phyloP scores from a whole-genome alignment of 2,797 vertebrate species.

The Uromys caudimaculatus region DNA sequence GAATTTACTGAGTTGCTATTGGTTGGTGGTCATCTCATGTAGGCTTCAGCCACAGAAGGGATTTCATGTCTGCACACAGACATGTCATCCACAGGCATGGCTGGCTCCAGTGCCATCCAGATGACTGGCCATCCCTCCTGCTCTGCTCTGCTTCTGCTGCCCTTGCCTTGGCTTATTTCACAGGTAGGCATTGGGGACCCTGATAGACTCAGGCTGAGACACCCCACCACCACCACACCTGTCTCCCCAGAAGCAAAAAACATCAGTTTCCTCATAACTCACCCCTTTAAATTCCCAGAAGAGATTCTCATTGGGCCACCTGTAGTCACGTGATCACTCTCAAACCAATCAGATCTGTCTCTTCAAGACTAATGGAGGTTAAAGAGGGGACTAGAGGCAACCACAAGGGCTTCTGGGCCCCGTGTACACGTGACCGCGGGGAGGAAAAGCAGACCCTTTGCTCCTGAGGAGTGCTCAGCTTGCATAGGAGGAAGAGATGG shows the following conservation, averaged over 20 bases:
- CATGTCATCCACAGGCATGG: background rate
- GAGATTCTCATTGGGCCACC: background rate
- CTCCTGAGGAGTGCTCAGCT: background rate
- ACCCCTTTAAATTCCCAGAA: background rate
- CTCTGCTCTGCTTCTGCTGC: background rate
- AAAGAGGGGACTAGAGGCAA: background rate
- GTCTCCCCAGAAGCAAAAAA: background rate
- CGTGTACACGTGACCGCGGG: accelerated
- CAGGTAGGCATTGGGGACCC: background rate
- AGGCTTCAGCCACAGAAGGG: background rate
- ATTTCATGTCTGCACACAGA: background rate
- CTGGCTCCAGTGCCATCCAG: background rate
- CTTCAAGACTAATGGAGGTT: background rate
- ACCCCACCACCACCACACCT: background rate
- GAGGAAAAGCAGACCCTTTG: no score
- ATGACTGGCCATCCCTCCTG: background rate
- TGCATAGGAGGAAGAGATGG: background rate
- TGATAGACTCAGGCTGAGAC: background rate
- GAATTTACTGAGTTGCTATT: background rate
- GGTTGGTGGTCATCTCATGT: background rate
- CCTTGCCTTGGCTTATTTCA: background rate
- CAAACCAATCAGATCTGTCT: background rate
- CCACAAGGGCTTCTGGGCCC: background rate
- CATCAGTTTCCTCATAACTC: background rate
- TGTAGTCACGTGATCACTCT: background rate